phyloP scores from a whole-genome alignment of 2,113 vertebrate species.

The Ictalurus furcatus region DNA sequence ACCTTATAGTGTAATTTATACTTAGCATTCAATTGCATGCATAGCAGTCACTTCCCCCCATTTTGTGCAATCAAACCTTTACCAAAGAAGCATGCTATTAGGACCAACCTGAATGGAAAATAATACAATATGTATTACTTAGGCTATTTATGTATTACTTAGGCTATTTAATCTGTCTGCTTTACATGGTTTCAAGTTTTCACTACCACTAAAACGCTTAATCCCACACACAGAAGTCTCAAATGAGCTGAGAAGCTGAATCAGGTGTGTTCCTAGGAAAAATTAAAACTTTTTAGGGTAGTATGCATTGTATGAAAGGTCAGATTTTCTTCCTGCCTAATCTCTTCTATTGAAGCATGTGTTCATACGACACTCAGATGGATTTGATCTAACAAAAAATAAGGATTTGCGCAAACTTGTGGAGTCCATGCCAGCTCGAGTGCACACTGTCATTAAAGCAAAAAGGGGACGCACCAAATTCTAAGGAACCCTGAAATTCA shows the following conservation, averaged over 20 bases:
- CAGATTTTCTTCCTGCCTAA: too few species aligned
- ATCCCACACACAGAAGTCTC: neutral
- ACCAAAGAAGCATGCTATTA: neutral
- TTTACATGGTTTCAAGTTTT: neutral
- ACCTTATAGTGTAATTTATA: slow-evolving; percentile 1
- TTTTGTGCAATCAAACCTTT: neutral
- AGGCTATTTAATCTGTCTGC: neutral
- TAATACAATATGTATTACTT: neutral
- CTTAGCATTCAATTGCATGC: neutral
- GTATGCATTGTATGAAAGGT: neutral
- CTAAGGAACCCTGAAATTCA: too few species aligned
- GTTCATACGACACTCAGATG: too few species aligned
- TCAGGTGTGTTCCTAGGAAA: neutral
- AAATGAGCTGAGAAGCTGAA: neutral
- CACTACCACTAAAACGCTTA: neutral
- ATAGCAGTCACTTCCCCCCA: neutral
- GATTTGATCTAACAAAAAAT: too few species aligned
- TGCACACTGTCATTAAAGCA: too few species aligned
- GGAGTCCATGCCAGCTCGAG: too few species aligned
- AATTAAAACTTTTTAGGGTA: neutral
- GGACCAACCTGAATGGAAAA: neutral
- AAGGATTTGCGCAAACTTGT: too few species aligned
- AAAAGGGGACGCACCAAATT: too few species aligned
- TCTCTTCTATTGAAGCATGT: too few species aligned
- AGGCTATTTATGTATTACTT: neutral